phyloP scores from a whole-genome alignment of 2,113 vertebrate genomes.

The Syngnathus floridae region DNA sequence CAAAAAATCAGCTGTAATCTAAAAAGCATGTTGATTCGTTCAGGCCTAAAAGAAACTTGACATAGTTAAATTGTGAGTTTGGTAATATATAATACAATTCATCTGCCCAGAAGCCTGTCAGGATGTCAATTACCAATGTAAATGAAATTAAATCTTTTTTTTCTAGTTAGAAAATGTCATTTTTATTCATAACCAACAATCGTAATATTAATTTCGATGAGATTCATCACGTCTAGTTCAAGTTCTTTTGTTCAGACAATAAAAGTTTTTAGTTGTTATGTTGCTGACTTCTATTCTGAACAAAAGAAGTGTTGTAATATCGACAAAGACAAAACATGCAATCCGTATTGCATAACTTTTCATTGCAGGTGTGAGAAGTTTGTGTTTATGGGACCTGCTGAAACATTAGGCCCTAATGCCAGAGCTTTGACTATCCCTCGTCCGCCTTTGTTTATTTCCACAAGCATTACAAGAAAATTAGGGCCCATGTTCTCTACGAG shows the following conservation, averaged over 20 bases:
- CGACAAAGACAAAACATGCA: slow-evolving; percentile 11
- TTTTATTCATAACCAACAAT: slow-evolving; percentile 3
- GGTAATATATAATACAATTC: not conserved
- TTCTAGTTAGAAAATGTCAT: not conserved
- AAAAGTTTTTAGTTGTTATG: too few species aligned
- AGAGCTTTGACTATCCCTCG: slow-evolving; percentile 29
- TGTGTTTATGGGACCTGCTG: slow-evolving; percentile 52
- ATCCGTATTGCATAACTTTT: slow-evolving; percentile 30
- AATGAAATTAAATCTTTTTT: too few species aligned
- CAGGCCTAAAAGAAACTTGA: not conserved
- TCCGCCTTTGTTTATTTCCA: slow-evolving; percentile 56
- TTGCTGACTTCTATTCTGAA: too few species aligned
- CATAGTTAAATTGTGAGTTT: not conserved
- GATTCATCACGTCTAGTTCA: too few species aligned
- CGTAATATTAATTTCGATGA: not conserved
- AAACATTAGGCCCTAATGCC: slow-evolving; percentile 39
- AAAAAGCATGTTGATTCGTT: slow-evolving; percentile 15
- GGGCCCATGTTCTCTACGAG: slow-evolving; percentile 57
- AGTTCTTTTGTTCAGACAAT: too few species aligned
- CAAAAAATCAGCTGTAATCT: not conserved
- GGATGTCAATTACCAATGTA: not conserved
- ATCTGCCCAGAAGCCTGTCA: not conserved
- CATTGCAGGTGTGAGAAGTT: slow-evolving; percentile 47
- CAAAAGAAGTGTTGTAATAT: too few species aligned
- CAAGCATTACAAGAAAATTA: slow-evolving; percentile 44